These are phyloP conservation scores for Electrona antarctica DNA, from an alignment of 2,113 vertebrate genomes.

Conservation along the genomic window DNA sequence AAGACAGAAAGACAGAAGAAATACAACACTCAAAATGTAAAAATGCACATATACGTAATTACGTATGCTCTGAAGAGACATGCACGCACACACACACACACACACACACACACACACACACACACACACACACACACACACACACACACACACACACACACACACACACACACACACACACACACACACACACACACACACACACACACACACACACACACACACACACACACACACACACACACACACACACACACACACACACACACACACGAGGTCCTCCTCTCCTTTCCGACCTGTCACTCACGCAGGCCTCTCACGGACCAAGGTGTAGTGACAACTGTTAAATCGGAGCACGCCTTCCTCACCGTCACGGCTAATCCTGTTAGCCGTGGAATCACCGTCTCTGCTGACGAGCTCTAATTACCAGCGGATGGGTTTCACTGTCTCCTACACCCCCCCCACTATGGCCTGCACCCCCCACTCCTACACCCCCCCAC, in stretches of 20 bases:
- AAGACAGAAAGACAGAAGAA: too few relatives aligned
- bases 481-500: too few relatives aligned
- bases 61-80: too few relatives aligned
- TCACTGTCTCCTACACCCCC: conserved; percentile 9
- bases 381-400: conserved; percentile 66
- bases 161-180: background rate
- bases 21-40: too few relatives aligned
- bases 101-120: background rate
- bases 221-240: conserved; percentile 1
- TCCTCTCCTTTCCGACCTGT: conserved; percentile 46
- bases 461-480: background rate
- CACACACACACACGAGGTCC: conserved; percentile 17
- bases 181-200: conserved; percentile 1
- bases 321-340: conserved; percentile 70
- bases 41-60: too few relatives aligned
- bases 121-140: background rate
- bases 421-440: conserved; percentile 65
- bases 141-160: background rate
- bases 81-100: too few relatives aligned
- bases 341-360: conserved; percentile 71
- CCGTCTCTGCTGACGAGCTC: conserved; percentile 55
- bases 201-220: background rate
- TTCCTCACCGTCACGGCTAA: conserved; percentile 52
- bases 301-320: conserved; percentile 69
- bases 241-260: background rate